phyloP scores from a whole-genome alignment of 2,888 invertebrate genomes.

The Dorcus hopei region DNA sequence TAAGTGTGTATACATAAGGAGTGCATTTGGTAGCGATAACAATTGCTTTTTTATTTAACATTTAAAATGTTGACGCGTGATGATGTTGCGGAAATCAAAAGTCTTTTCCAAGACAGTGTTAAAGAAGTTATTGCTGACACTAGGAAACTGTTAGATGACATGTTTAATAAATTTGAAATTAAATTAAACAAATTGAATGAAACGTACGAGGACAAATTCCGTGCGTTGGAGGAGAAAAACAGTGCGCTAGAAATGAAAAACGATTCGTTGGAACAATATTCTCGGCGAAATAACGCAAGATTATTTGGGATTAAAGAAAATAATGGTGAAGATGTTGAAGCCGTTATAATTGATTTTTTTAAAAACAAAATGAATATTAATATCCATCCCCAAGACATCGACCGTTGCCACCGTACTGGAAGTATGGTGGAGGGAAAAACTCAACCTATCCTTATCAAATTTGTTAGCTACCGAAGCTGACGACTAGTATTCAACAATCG shows the following conservation, averaged over 20 bases:
- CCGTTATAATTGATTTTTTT: neutral
- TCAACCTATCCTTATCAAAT: neutral
- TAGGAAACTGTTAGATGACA: no score
- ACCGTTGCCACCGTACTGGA: neutral
- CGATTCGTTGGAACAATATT: neutral
- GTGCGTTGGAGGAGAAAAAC: no score
- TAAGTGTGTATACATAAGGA: no score
- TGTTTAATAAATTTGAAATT: no score
- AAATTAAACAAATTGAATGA: no score
- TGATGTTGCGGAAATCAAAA: no score
- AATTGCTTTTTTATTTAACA: no score
- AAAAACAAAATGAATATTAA: neutral
- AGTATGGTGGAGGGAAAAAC: neutral
- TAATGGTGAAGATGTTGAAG: neutral
- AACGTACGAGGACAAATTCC: no score
- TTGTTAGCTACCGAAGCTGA: neutral
- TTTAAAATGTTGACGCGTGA: no score
- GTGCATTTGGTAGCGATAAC: no score
- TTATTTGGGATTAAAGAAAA: neutral
- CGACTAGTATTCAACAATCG: neutral
- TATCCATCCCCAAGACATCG: neutral
- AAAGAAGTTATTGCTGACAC: no score
- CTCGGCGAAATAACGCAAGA: neutral
- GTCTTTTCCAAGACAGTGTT: no score
- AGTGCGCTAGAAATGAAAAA: neutral